These are phyloP conservation scores for Podiceps cristatus DNA, from an alignment of 2,113 vertebrate species.

Conservation along the genomic window DNA sequence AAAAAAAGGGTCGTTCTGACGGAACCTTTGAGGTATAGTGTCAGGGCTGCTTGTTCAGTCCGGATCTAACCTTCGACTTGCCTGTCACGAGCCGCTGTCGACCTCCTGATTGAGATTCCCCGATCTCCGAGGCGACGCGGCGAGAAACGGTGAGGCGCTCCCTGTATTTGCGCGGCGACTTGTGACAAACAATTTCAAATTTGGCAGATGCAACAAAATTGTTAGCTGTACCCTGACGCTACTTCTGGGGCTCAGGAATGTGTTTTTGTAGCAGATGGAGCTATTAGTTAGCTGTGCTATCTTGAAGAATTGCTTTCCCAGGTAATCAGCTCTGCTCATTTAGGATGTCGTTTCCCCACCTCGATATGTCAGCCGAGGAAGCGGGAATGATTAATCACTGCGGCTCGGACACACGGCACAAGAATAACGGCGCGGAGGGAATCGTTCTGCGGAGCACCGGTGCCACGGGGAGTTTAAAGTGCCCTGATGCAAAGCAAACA, in stretches of 20 bases:
- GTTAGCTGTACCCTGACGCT: constrained; percentile 54
- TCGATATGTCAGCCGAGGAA: constrained; percentile 76
- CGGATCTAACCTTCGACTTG: neutral
- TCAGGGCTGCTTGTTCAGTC: too few species aligned
- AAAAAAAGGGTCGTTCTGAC: neutral
- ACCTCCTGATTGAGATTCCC: neutral
- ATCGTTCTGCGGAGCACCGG: constrained; percentile 27
- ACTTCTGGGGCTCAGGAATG: constrained; percentile 71
- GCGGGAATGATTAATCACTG: constrained; percentile 79
- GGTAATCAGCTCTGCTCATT: constrained; percentile 88
- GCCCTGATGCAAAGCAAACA: constrained; percentile 62
- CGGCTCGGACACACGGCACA: constrained; percentile 72
- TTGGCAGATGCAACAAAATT: constrained; percentile 24
- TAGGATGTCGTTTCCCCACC: constrained; percentile 81
- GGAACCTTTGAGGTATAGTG: fast-evolving
- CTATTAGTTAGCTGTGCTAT: constrained; percentile 80
- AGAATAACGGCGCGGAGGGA: constrained; percentile 58
- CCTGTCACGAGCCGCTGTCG: neutral
- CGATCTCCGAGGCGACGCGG: neutral
- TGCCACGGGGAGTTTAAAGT: constrained; percentile 52
- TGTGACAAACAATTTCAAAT: constrained; percentile 37
- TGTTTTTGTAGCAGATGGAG: constrained; percentile 83
- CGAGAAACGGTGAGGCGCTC: neutral
- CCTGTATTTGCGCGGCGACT: neutral
- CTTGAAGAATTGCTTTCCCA: constrained; percentile 88